Base-by-base conservation (phyloP, 2,888 invertebrate genomes). In the Polydrusus cervinus region DNA sequence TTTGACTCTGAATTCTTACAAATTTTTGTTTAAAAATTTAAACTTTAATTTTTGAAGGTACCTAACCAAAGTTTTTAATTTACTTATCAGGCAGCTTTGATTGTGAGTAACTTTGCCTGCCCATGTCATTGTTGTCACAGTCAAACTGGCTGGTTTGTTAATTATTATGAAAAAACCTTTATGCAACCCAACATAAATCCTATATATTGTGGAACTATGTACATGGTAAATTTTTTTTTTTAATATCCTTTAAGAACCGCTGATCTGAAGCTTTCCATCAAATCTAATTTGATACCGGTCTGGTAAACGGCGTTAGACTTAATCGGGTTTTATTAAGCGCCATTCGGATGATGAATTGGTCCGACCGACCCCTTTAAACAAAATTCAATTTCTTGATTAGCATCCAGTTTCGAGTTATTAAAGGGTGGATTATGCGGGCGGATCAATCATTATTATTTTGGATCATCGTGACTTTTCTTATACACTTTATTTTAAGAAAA, bases 351-450 rank as follows among this genome's bases (percentile, higher is more conserved):
- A 60, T 38, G 38, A 38, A 60, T 60, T 38, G 38, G 38, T 13
- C 57, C 55, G 34, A 9, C 34, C 10, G 6, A 34, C 34, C 34
- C 57, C 16, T 13, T 38, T n/a, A 16, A 60, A 60, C 57, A 38
- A 60, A 60, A 60, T 60, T 60, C n/a, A 60, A 60, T 60, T 60
- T 60, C 57, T 38, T 60, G 38, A 38, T 38, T 60, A 60, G 38
- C 10, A 38, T 60, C 57, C 38, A 38, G 16, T 14, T 60, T 13
- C 14, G 38, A 38, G 9, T 60, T 60, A 60, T 60, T 60, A 40
- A 38, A 16, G 38, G 38, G 38, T 11, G 14, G 38, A 60, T 38
- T 38, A 60, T 60, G 57, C 38, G 57, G 57, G 57, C 16, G 57
- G 18, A 60, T 34, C 38, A 60, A 25, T 53, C 47, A 30, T 60